These are phyloP conservation scores for Acanthurus leucopareius DNA, from an alignment of 2,797 vertebrate species.

Conservation along the genomic window DNA sequence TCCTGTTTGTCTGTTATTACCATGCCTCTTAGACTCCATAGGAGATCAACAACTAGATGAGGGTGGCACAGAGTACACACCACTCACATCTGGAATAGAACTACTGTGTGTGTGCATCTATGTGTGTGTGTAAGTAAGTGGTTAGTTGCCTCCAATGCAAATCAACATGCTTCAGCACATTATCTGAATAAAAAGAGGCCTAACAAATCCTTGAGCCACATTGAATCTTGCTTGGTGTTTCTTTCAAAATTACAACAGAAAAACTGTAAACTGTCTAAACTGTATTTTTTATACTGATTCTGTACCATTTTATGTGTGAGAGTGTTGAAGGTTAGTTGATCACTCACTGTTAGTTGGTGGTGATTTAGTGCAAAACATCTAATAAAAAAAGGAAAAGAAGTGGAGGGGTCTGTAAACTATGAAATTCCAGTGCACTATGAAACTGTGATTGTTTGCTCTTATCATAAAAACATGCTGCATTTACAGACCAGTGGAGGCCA, in stretches of 20 bases:
- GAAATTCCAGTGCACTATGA: not conserved
- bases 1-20: slow-evolving; percentile 77
- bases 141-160: not conserved
- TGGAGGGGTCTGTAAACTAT: not conserved
- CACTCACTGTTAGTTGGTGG: too few relatives aligned
- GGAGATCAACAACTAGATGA: slow-evolving; percentile 69
- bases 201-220: too few relatives aligned
- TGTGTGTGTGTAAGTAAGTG: slow-evolving; percentile 3
- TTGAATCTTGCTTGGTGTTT: not conserved
- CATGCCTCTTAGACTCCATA: slow-evolving; percentile 54
- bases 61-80: slow-evolving; percentile 35
- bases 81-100: slow-evolving; percentile 64
- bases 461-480: not conserved
- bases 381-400: not conserved
- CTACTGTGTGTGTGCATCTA: slow-evolving; percentile 47
- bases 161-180: slow-evolving; percentile 4
- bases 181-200: slow-evolving; percentile 5
- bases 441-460: not conserved
- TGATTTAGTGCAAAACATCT: too few relatives aligned
- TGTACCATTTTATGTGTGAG: not conserved
- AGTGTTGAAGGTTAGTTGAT: not conserved
- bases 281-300: not conserved
- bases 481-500: not conserved
- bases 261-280: not conserved
- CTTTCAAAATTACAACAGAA: not conserved